phyloP scores from a whole-genome alignment of 2,113 vertebrate species.

The Carollia perspicillata region DNA sequence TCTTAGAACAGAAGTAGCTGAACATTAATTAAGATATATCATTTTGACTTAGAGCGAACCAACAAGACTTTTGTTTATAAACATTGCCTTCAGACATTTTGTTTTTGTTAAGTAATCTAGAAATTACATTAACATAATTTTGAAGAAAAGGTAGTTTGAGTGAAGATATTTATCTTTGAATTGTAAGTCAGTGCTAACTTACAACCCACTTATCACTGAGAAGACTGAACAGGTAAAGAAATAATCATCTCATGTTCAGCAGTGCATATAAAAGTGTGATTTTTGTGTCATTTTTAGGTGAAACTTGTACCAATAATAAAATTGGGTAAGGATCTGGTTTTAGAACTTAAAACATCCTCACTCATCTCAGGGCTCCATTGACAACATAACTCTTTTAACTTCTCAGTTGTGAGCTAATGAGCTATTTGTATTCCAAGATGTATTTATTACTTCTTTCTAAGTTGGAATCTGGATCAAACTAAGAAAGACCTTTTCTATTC shows the following conservation, averaged over 20 bases:
- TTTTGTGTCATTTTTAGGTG: background rate
- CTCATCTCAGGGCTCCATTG: no score
- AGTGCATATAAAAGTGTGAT: background rate
- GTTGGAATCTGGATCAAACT: background rate
- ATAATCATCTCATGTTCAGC: background rate
- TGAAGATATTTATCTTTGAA: background rate
- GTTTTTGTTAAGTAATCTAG: background rate
- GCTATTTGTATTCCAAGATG: background rate
- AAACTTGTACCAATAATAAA: background rate
- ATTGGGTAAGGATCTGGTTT: background rate
- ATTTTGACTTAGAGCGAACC: background rate
- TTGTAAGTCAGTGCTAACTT: background rate
- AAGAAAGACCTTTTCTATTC: background rate
- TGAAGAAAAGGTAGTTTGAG: background rate
- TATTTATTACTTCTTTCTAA: background rate
- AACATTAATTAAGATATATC: background rate
- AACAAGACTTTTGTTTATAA: background rate
- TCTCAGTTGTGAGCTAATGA: background rate
- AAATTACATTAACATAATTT: background rate
- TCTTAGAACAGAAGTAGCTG: background rate
- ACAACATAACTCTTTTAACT: background rate
- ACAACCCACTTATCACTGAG: background rate
- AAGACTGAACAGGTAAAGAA: background rate
- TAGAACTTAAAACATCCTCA: background rate
- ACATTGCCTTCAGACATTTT: background rate